Conservation (phyloP, 64 coral and sea anemone species). For the Acropora yongei region DNA sequence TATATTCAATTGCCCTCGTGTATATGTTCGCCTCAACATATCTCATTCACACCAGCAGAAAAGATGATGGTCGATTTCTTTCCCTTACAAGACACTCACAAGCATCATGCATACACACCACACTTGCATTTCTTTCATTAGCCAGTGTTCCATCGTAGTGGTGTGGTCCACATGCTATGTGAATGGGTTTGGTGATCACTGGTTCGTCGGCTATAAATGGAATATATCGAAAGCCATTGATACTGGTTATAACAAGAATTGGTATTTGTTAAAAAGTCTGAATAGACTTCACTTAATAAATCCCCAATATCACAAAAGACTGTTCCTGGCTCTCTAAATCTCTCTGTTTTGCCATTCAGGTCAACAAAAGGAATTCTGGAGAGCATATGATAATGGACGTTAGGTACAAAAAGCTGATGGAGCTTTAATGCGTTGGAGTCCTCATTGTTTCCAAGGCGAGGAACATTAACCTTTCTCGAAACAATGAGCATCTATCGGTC, state of each 20-base stretch:
- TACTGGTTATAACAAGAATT: slow-evolving; percentile 61
- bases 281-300: no score
- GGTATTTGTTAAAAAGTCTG: slow-evolving; percentile 43
- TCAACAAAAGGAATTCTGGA: neutral
- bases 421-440: slow-evolving; percentile 30
- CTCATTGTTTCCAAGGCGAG: slow-evolving; percentile 11
- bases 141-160: slow-evolving; percentile 70
- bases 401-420: slow-evolving; percentile 46
- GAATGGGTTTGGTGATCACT: slow-evolving; percentile 22
- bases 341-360: slow-evolving; percentile 4
- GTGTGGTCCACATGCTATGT: slow-evolving; percentile 61
- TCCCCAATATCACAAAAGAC: slow-evolving; percentile 50
- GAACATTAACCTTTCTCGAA: neutral
- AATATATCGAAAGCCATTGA: slow-evolving; percentile 24
- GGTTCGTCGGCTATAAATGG: slow-evolving; percentile 58
- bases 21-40: neutral
- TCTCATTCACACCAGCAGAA: neutral
- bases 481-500: neutral
- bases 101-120: neutral
- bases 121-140: neutral
- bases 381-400: slow-evolving; percentile 22
- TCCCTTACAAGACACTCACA: neutral
- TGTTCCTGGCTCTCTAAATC: slow-evolving; percentile 38
- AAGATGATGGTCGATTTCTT: neutral
- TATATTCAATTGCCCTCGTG: neutral